Percentiles rank a stretch among this genome's conserved stretches.
phyloP scores from a whole-genome alignment of 2,113 vertebrate genomes.

The Cyprinodon tularosa region DNA sequence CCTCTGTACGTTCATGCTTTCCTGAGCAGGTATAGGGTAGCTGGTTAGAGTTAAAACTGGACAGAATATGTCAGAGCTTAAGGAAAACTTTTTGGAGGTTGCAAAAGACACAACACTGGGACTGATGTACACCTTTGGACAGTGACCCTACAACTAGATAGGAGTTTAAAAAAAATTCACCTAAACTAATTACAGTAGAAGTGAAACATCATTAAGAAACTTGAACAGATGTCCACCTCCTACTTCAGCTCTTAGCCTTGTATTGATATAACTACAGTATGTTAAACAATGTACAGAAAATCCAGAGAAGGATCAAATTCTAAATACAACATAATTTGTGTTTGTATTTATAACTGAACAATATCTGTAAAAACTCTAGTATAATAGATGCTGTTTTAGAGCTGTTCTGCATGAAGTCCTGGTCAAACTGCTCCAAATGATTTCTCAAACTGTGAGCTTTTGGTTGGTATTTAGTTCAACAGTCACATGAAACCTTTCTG shows the following conservation, averaged over 20 bases:
- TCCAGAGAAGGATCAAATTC: not conserved
- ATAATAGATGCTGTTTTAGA: not conserved
- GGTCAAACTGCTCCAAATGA: not conserved
- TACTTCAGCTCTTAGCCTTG: not conserved
- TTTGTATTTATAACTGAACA: not conserved
- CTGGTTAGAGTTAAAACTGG: too few species aligned
- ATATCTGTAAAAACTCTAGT: not conserved
- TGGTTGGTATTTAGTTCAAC: conserved; percentile 15
- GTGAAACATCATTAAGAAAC: too few species aligned
- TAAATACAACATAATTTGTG: not conserved
- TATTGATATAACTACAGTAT: not conserved
- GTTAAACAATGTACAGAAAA: not conserved
- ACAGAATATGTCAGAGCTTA: too few species aligned
- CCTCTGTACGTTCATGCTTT: too few species aligned
- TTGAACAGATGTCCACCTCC: not conserved
- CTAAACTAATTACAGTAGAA: too few species aligned
- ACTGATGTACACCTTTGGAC: too few species aligned
- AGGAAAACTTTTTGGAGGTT: too few species aligned
- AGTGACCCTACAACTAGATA: too few species aligned
- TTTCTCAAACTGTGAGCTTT: conserved; percentile 11
- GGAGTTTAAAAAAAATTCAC: too few species aligned
- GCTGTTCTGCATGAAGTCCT: not conserved
- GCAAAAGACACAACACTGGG: too few species aligned
- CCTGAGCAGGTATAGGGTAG: too few species aligned
- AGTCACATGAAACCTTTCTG: conserved; percentile 12